Conservation (phyloP, 2,888 invertebrate species). For the Plagodis pulveraria region DNA sequence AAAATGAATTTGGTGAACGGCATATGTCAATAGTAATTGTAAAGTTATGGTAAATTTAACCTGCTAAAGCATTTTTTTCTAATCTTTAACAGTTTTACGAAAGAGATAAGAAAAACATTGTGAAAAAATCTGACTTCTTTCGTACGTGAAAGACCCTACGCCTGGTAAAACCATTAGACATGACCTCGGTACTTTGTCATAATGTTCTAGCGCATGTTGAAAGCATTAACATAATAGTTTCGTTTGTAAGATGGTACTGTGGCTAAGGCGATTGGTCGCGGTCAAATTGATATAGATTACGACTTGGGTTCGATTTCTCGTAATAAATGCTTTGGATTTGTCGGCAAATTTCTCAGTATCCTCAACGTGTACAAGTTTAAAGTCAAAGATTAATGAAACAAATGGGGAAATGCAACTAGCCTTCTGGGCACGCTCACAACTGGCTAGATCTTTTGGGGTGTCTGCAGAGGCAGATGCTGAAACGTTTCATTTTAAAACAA, state of each 20-base stretch:
- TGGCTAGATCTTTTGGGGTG: too few species aligned
- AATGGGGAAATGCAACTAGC: not conserved
- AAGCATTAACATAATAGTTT: constrained; percentile 46
- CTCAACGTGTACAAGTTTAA: not conserved
- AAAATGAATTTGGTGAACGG: too few species aligned
- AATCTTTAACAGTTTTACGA: too few species aligned
- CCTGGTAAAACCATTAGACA: not conserved
- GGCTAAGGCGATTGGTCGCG: constrained; percentile 31
- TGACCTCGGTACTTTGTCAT: constrained; percentile 34
- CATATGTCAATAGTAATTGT: too few species aligned
- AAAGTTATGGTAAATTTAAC: too few species aligned
- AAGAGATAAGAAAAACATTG: too few species aligned
- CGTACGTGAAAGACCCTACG: not conserved
- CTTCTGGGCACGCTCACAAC: too few species aligned
- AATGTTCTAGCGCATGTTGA: constrained; percentile 39
- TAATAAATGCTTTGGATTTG: constrained; percentile 2
- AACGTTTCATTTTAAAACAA: too few species aligned
- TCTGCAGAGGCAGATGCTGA: too few species aligned
- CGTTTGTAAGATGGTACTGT: constrained; percentile 38
- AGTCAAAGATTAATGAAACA: not conserved
- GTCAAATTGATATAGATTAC: constrained; percentile 35
- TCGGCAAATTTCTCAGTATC: not conserved
- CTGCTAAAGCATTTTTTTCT: too few species aligned
- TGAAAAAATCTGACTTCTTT: not conserved
- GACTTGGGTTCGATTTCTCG: constrained; percentile 13